These are phyloP conservation scores for Catocala nupta DNA, from an alignment of 2,888 invertebrate genomes.

Conservation along the genomic window DNA sequence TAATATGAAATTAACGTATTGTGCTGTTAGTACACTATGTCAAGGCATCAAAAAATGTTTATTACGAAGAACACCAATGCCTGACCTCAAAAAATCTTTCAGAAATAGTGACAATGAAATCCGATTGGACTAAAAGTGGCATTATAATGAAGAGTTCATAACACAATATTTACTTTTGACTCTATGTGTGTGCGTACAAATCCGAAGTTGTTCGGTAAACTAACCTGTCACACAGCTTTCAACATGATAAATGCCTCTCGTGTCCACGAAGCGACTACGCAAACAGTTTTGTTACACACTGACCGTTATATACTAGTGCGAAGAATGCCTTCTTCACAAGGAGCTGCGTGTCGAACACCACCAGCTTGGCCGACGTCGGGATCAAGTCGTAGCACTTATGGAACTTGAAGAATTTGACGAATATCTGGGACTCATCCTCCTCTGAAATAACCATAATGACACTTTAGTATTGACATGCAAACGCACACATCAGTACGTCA, in stretches of 20 bases:
- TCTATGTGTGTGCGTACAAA: constrained; percentile 1
- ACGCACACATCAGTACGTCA: constrained; percentile 30
- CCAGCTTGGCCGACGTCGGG: constrained; percentile 99
- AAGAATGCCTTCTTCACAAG: constrained; percentile 99
- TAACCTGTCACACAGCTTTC: constrained; percentile 26
- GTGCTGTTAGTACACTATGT: background rate
- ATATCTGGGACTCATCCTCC: constrained; percentile 98
- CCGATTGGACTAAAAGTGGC: constrained; percentile 21
- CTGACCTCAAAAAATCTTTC: too few species aligned
- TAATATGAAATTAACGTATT: constrained; percentile 2
- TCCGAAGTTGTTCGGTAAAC: constrained; percentile 7
- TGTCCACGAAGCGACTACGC: constrained; percentile 20
- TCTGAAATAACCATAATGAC: constrained; percentile 88
- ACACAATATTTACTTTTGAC: constrained; percentile 4
- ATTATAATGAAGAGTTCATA: constrained; percentile 20
- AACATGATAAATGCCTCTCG: constrained; percentile 26
- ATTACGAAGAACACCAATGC: too few species aligned
- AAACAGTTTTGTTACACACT: constrained; percentile 59
- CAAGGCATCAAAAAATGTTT: background rate
- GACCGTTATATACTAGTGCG: constrained; percentile 99
- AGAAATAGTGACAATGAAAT: constrained; percentile 23
- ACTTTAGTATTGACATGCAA: constrained; percentile 45
- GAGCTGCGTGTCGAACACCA: constrained; percentile 99
- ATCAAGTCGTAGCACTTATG: constrained; percentile 99
- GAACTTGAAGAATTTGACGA: constrained; percentile 99